Percentiles rank a stretch among this genome's conserved stretches.
Conservation (phyloP, 1,140 invertebrate genomes). For the Scaptomyza hsui region DNA sequence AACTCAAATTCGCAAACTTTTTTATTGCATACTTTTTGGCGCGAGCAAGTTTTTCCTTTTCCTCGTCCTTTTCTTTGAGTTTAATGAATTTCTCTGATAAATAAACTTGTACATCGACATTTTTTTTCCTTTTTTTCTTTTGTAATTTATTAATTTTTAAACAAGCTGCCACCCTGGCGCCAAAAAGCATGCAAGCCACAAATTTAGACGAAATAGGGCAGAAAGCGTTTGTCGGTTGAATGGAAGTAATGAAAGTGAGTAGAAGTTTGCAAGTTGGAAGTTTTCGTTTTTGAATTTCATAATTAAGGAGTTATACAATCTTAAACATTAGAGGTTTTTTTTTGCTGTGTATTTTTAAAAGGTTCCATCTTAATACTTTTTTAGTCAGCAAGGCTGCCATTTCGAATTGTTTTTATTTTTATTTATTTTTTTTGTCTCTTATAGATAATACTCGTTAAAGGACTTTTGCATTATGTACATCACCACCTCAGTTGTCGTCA, state of each 20-base stretch:
- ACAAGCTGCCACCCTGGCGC: background rate
- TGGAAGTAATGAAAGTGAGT: background rate
- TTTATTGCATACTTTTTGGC: constrained; percentile 40
- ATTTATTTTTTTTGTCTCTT: too few relatives aligned
- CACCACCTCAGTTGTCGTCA: constrained; percentile 57
- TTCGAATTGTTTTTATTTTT: constrained; percentile 22
- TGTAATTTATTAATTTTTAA: constrained; percentile 4
- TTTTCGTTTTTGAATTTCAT: constrained; percentile 3
- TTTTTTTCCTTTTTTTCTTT: constrained; percentile 22
- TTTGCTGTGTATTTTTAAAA: constrained; percentile 47
- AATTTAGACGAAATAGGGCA: background rate
- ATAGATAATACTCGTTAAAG: constrained; percentile 77
- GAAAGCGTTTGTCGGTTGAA: background rate
- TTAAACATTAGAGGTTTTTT: constrained; percentile 34
- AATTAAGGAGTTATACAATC: constrained; percentile 18
- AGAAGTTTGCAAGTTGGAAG: constrained; percentile 14
- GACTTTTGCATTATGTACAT: constrained; percentile 68
- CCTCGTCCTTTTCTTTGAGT: constrained; percentile 4
- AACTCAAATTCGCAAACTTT: constrained; percentile 42
- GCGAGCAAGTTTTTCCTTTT: constrained; percentile 27
- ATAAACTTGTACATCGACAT: constrained; percentile 25
- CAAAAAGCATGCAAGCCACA: background rate
- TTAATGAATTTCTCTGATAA: constrained; percentile 28
- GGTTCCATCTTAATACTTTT: constrained; percentile 67
- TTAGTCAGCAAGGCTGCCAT: constrained; percentile 41